Base-by-base conservation (phyloP, 2,888 invertebrate species). In the Diplolepis rosae region DNA sequence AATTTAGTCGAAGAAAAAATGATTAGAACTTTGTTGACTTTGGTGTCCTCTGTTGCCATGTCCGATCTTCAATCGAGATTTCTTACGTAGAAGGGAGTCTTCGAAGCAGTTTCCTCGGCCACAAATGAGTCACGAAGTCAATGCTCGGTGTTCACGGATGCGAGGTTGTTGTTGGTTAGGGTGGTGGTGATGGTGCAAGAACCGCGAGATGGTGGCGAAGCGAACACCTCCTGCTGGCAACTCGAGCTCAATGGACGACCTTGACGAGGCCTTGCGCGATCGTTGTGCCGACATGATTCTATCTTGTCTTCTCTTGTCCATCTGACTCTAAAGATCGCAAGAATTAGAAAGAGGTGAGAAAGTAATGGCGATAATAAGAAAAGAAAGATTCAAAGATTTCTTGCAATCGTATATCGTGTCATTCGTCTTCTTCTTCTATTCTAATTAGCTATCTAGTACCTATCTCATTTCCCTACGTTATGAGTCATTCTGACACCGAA, bases 221-320 rank as follows among this genome's bases (percentile, higher is more conserved):
- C 73, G 78, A 75, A 71, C 77, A 75, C 76, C 74, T 76, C 72
- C 71, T 70, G 42, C 81, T 80, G 79, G 80, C 72, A 76, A 75
- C 75, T 79, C 75, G 81, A 83, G 86, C 88, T 88, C 86, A 87
- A 86, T 83, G 87, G 84, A 87, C 88, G 88, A 82, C 88, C 88
- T 88, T 88, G 87, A 84, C 78, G 85, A 83, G 87, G 83, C 88
- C 87, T 87, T 87, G 87, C 85, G 84, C 85, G 88, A 87, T 88
- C 87, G 82, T 22, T 35, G 24, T 32, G 56, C 30, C 85, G 87
- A 87, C 87, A 85, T 85, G 85, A 84, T 83, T 85, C 83, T 79
- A 80, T 80, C 79, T 78, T 81, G 77, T 79, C 76, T 79, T 18
- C 54, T 35, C 22, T 66, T 66, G 66, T 66, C 65, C 61, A 45